Evolutionary conservation across 1,140 invertebrate genomes (phyloP), one percentile per base, ranked within the genome.

Genomic region (Formica exsecta): DNA sequence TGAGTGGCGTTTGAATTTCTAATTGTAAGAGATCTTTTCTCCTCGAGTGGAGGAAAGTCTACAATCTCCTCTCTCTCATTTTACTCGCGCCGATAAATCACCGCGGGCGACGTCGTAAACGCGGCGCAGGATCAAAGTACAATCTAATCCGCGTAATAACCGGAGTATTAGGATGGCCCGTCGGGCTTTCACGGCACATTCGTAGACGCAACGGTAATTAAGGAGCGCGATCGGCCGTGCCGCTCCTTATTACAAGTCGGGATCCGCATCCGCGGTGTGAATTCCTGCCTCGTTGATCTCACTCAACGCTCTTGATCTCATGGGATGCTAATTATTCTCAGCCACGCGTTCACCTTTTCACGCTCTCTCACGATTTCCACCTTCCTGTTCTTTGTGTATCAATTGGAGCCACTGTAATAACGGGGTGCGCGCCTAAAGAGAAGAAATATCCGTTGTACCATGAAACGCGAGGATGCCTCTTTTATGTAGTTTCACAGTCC

Each of bases 41-140:
- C 9, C 54, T n/a, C 9, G 13, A 62, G 29, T 5, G 16, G 32
- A 68, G 57, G n/a, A n/a, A n/a, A n/a, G n/a, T 38, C n/a, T 25
- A 25, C 48, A 54, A 8, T 57, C 25, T 54, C 44, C 3, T 66
- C 48, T 80, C 48, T 71, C 57, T 62, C 48, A 48, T 62, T 25
- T 77, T 77, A 77, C n/a, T 41, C 75, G 25, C 41, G 44, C 48
- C 57, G 29, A 38, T 32, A 57, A 36, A 84, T 70, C 68, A 81
- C 54, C 66, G 68, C 66, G 61, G 48, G 70, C 80, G 25, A 62
- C 59, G 70, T 73, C 41, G 41, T 16, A 32, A 65, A 29, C 51
- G 83, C 83, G 79, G 79, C 64, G 48, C 19, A 32, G 51, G 87
- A 88, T 87, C 87, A 87, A 88, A 87, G 85, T 83, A 57, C 87